Conservation (phyloP, 2,797 vertebrate genomes). For the Momotus momota region DNA sequence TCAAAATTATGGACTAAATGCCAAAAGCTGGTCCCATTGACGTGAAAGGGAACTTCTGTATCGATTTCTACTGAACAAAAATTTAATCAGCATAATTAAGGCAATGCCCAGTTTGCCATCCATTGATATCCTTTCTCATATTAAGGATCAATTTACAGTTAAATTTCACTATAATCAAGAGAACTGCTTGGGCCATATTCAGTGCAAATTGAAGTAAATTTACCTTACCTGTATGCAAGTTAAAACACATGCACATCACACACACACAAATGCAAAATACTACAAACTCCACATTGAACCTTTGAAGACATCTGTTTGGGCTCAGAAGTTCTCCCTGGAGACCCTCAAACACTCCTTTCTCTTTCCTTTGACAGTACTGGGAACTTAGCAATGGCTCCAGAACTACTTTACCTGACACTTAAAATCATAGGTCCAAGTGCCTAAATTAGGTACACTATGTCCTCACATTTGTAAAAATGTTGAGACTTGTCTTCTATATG, state of each 20-base stretch:
- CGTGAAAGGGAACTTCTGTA: not conserved
- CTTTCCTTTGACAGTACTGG: not conserved
- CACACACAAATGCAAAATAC: not conserved
- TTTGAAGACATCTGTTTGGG: not conserved
- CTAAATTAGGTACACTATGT: not conserved
- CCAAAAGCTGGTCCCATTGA: not conserved
- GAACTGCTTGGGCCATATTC: not conserved
- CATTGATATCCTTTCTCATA: not conserved
- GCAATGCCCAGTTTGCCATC: not conserved
- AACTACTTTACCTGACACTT: not conserved
- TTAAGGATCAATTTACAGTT: not conserved
- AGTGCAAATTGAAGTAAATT: not conserved
- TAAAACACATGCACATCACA: not conserved
- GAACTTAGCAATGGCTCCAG: not conserved
- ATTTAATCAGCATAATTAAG: not conserved
- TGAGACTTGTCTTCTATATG: not conserved
- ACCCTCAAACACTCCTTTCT: not conserved
- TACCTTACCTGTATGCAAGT: not conserved
- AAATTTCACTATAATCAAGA: not conserved
- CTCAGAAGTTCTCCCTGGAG: not conserved
- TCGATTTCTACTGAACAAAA: not conserved
- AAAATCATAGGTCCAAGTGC: not conserved
- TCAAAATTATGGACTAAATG: not conserved
- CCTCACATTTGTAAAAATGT: not conserved
- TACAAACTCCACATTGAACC: not conserved